These are phyloP conservation scores for Listronotus oregonensis DNA, from an alignment of 1,140 invertebrate genomes.

Conservation along the genomic window DNA sequence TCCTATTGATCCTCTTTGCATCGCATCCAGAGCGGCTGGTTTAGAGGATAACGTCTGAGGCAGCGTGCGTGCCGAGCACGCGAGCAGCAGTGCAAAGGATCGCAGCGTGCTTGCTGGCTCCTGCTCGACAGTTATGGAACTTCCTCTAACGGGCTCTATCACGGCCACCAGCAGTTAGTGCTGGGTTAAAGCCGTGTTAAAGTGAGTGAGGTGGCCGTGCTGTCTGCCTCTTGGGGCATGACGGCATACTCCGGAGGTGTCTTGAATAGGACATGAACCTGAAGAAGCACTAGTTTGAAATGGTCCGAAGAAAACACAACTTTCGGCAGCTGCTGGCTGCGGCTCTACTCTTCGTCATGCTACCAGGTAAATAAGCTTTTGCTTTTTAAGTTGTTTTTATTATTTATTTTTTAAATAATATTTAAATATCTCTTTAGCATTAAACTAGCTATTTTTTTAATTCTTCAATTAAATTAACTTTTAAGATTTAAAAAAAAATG, in stretches of 20 bases:
- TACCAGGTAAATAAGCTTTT: background rate
- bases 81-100: constrained; percentile 6
- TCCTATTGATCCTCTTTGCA: constrained; percentile 10
- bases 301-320: background rate
- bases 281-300: constrained; percentile 9
- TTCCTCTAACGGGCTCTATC: constrained; percentile 13
- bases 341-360: background rate
- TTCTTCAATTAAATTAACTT: no score
- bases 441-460: no score
- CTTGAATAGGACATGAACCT: constrained; percentile 11
- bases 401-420: no score
- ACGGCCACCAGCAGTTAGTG: constrained; percentile 20
- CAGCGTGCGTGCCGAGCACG: constrained; percentile 16
- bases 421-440: no score
- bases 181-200: constrained; percentile 11
- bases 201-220: constrained; percentile 20
- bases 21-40: constrained; percentile 17
- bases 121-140: constrained; percentile 17
- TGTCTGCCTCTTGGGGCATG: constrained; percentile 9
- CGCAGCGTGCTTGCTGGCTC: constrained; percentile 10
- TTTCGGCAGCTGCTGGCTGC: background rate
- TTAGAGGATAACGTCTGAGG: constrained; percentile 4
- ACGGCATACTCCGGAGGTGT: constrained; percentile 18
- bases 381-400: no score
- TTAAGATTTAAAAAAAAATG: no score